Base-by-base conservation (phyloP, 2,888 invertebrate species). In the Eucriotettix oculatus region DNA sequence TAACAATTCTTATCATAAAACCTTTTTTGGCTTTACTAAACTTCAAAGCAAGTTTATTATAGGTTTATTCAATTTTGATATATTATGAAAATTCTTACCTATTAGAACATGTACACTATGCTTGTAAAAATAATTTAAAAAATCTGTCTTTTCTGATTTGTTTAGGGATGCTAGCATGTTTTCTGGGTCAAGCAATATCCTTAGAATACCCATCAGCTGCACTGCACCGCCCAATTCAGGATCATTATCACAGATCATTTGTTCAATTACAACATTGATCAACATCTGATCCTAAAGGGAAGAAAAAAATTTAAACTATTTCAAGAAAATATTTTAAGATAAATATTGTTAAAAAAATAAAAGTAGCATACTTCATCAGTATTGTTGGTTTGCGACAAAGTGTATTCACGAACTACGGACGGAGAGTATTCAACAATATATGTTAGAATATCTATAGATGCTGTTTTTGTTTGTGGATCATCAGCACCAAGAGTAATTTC, bases 361-460 rank as follows among this genome's bases (percentile, higher is more conserved):
- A 29, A 29, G 29, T 29, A 29, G 7, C 29, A 29, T 77, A 90
- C 91, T 80, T 91, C 92, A 75, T 94, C 92, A 60, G 86, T 87
- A 70, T 85, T 90, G 71, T 84, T 86, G 64, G 62, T 62, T 74
- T 98, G 97, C 71, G 93, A 91, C 66, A 98, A 76, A 64, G 98
- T 93, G 73, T 95, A 97, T 72, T 99, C 99, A 68, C 99, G 82
- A 59, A 99, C 93, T 71, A 96, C 90, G 68, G 95, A 91, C 64
- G 99, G 95, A 69, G 94, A 97, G 78, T 91, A 97, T 75, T 99
- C 99, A 65, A 99, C 96, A 72, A 99, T 93, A 71, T 94, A 95
- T 58, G 95, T 94, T 69, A 99, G 83, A 73, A 99, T 95, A 74
- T 99, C 99, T 73, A 98, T 93, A 71, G 96, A 95, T 66, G 97